Base-by-base conservation (phyloP, 1,140 invertebrate genomes). In the Danaus melanippus region DNA sequence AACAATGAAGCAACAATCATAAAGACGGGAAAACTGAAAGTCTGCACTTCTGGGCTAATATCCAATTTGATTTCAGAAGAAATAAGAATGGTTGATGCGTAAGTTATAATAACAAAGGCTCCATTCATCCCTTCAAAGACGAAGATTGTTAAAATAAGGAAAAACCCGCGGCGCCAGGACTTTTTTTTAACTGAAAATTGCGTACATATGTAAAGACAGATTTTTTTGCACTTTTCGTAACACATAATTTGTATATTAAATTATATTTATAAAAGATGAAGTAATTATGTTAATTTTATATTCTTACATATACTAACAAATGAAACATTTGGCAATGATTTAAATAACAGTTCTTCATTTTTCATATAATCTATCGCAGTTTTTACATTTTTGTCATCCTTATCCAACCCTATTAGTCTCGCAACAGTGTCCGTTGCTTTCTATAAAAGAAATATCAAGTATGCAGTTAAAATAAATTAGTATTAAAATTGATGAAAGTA, bases 11-110 rank as follows among this genome's bases (percentile, higher is more conserved):
- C 70, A 17, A 69, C 32, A 5, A 70, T 69, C 64, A 76, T 71
- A 8, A 73, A 62, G 0, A 64, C 50, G 5, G 76, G 78, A 11
- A 78, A 68, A 48, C 65, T 67, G 8, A 78, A 47, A 1, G 66
- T 58, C 57, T 71, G 71, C 6, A 76, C 41, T 11, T 80, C 74
- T 2, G 75, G 70, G 41, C 57, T 65, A 11, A 78, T 55, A 0
- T 54, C 58, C 40, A 63, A 66, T 11, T 63, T 49, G 7, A 69
- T 58, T 8, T 69, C 70, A 0, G 70, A 65, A 2, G 61, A 46
- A 0, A 54, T 49, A 5, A 78, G 57, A 5, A 76, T 51, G 6
- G 59, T 56, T 4, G 64, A 61, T 0, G 64, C 58, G 15, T 60
- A 68, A 0, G 59, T 71, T 8, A 59, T 42, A 7, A 71, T 62